phyloP scores from a whole-genome alignment of 2,888 invertebrate species.

The Thelaira solivaga region DNA sequence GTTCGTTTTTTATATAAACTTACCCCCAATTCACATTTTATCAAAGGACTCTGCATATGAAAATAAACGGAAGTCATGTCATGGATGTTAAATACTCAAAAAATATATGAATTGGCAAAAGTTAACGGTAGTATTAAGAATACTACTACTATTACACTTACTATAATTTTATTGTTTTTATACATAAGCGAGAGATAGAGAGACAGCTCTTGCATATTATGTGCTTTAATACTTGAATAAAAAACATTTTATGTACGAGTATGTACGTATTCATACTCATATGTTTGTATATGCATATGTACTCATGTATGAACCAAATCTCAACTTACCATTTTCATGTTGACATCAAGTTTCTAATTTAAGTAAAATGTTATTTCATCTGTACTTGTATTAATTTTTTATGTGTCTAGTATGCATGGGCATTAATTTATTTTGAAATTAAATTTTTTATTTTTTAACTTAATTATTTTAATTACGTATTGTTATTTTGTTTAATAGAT shows the following conservation, averaged over 20 bases:
- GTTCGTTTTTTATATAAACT: constrained; percentile 2
- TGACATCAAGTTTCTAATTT: constrained; percentile 8
- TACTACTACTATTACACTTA: constrained; percentile 51
- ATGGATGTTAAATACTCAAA: too few relatives aligned
- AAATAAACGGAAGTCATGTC: constrained; percentile 53
- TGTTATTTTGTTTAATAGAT: not conserved
- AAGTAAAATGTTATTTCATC: too few relatives aligned
- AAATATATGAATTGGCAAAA: constrained; percentile 14
- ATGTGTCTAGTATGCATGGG: too few relatives aligned
- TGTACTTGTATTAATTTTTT: too few relatives aligned
- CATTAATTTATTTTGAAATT: not conserved
- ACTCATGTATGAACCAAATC: not conserved
- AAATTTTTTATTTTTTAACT: not conserved
- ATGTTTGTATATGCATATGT: not conserved
- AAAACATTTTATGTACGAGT: not conserved
- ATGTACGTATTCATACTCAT: too few relatives aligned
- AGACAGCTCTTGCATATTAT: constrained; percentile 1
- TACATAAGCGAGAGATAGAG: constrained; percentile 14
- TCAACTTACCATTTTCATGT: constrained; percentile 53
- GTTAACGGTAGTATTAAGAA: constrained; percentile 48
- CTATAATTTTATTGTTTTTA: constrained; percentile 50
- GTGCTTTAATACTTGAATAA: not conserved
- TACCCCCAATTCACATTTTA: constrained; percentile 45
- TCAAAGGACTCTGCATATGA: constrained; percentile 43
- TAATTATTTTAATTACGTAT: not conserved